These are phyloP conservation scores for Pteronotus mesoamericanus DNA, from an alignment of 2,797 vertebrate species.

Conservation along the genomic window DNA sequence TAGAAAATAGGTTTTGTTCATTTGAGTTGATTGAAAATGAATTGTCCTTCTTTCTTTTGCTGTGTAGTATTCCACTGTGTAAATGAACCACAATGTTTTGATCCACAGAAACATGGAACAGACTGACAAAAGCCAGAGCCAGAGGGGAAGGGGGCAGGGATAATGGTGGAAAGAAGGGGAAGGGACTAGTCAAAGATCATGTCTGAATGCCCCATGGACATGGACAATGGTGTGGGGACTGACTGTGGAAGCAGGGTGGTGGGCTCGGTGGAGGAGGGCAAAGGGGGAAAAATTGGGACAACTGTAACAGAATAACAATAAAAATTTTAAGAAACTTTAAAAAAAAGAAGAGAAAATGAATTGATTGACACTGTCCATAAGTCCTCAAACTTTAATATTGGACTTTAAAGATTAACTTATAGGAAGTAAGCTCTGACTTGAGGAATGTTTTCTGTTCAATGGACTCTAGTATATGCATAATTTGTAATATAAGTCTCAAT, in stretches of 20 bases:
- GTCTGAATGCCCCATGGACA: not conserved
- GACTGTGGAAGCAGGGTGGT: not conserved
- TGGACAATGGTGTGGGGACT: not conserved
- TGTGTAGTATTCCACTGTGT: not conserved
- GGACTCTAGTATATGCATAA: not conserved
- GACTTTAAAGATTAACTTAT: not conserved
- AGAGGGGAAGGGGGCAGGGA: not conserved
- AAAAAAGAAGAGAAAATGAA: not conserved
- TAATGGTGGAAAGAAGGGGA: not conserved
- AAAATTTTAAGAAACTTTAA: not conserved
- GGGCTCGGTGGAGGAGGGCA: not conserved
- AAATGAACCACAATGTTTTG: not conserved
- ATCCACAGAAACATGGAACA: not conserved
- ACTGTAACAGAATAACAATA: not conserved
- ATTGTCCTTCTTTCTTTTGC: not conserved
- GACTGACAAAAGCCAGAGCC: too few species aligned
- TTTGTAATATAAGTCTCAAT: not conserved
- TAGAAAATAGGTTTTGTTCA: not conserved
- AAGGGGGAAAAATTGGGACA: not conserved
- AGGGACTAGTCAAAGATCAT: not conserved
- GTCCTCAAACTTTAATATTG: slow-evolving; percentile 4
- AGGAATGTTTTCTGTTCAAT: not conserved
- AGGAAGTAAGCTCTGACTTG: not conserved
- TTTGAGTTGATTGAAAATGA: not conserved
- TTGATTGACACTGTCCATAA: not conserved